Percentiles rank a stretch among this genome's conserved stretches.
Conservation (phyloP, 1,140 invertebrate species). For the Lepidurus couesii region DNA sequence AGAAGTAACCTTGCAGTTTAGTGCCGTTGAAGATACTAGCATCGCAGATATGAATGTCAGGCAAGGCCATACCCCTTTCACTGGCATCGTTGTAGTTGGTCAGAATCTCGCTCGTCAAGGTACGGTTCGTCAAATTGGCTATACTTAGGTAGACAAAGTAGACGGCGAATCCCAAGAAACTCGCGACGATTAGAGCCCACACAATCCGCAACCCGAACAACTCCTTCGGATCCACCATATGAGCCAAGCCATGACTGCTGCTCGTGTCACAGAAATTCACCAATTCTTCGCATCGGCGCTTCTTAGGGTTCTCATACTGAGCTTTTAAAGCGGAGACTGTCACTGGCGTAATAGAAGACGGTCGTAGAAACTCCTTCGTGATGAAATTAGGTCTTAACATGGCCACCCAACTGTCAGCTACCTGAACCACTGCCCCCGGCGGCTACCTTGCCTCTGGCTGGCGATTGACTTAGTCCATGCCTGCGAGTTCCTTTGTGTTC, state of each 20-base stretch:
- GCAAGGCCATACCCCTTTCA: constrained; percentile 13
- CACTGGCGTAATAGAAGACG: not conserved
- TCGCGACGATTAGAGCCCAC: constrained; percentile 23
- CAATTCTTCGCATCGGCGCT: not conserved
- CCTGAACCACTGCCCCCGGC: too few relatives aligned
- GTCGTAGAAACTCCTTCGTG: not conserved
- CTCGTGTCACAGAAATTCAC: constrained; percentile 21
- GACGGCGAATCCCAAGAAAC: constrained; percentile 1
- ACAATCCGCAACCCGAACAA: not conserved
- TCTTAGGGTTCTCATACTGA: not conserved
- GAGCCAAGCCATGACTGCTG: constrained; percentile 28
- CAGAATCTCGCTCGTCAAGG: constrained; percentile 28
- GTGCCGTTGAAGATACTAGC: constrained; percentile 24
- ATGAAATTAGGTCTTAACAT: not conserved
- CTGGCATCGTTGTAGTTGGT: not conserved
- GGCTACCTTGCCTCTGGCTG: too few relatives aligned
- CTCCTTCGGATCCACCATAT: constrained; percentile 28
- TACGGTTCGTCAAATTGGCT: constrained; percentile 16
- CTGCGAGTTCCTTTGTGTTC: too few relatives aligned
- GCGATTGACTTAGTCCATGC: too few relatives aligned
- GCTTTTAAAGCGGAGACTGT: not conserved
- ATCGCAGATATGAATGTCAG: constrained; percentile 32
- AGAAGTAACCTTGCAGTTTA: not conserved
- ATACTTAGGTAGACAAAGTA: constrained; percentile 28
- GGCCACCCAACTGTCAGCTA: too few relatives aligned